These are phyloP conservation scores for Athetis lepigone DNA, from an alignment of 2,888 invertebrate genomes.

Conservation along the genomic window DNA sequence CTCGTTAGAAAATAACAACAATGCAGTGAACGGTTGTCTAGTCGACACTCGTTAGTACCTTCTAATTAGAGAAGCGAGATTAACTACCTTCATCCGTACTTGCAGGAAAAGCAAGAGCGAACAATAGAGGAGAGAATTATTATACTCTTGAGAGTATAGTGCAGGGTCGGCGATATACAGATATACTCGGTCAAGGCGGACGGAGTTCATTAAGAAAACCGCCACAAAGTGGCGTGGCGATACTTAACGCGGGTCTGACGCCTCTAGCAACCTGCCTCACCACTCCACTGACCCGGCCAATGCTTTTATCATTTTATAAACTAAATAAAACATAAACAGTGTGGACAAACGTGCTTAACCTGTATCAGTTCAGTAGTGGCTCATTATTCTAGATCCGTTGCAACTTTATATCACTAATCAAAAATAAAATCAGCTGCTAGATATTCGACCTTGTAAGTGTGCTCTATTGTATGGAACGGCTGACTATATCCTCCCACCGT, in stretches of 20 bases:
- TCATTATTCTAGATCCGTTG: too few species aligned
- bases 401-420: too few species aligned
- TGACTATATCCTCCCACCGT: too few species aligned
- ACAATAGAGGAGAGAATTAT: slow-evolving; percentile 74
- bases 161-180: slow-evolving; percentile 73
- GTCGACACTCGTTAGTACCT: slow-evolving; percentile 68
- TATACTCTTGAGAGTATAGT: slow-evolving; percentile 70
- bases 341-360: too few species aligned
- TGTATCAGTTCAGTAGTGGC: too few species aligned
- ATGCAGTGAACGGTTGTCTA: slow-evolving; percentile 67
- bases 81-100: slow-evolving; percentile 76
- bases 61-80: slow-evolving; percentile 73
- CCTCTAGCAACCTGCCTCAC: too few species aligned
- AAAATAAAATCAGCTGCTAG: too few species aligned
- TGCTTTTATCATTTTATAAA: neutral
- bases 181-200: slow-evolving; percentile 77
- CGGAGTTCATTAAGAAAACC: slow-evolving; percentile 9
- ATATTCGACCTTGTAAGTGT: too few species aligned
- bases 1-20: slow-evolving; percentile 75
- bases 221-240: neutral
- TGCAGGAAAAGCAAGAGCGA: slow-evolving; percentile 69
- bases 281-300: too few species aligned
- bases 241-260: neutral
- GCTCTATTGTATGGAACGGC: too few species aligned
- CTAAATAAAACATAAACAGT: neutral